These are phyloP conservation scores for Xestia xanthographa DNA, from an alignment of 2,888 invertebrate species.

Conservation along the genomic window DNA sequence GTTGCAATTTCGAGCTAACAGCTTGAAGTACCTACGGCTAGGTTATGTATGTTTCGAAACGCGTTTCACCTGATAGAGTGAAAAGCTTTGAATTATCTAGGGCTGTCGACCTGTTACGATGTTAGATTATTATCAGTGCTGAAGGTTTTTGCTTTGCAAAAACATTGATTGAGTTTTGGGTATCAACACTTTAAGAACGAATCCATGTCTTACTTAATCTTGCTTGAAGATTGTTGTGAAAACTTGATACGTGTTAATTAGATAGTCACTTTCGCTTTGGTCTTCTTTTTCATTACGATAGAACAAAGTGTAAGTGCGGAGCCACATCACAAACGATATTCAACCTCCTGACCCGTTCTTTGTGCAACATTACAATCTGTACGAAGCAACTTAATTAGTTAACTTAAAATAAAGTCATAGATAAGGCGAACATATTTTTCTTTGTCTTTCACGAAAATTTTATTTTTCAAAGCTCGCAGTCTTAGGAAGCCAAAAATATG, in stretches of 20 bases:
- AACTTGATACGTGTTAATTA: not conserved
- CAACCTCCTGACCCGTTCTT: not conserved
- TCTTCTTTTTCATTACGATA: not conserved
- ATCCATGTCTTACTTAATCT: not conserved
- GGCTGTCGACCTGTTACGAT: conserved; percentile 52
- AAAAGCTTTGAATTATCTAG: conserved; percentile 64
- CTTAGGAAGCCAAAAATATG: not conserved
- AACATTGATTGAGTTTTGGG: conserved; percentile 28
- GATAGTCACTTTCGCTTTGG: not conserved
- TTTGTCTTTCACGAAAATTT: not conserved
- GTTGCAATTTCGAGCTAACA: conserved; percentile 40
- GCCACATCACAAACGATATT: not conserved
- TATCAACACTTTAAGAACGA: not conserved
- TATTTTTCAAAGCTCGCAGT: not conserved
- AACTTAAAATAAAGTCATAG: not conserved
- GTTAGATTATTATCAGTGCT: conserved; percentile 49
- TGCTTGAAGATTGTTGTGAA: not conserved
- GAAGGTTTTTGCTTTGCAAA: conserved; percentile 35
- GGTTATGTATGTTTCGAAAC: conserved; percentile 70
- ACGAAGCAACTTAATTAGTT: not conserved
- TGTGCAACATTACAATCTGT: not conserved
- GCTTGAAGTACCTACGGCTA: conserved; percentile 37
- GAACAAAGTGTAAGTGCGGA: not conserved
- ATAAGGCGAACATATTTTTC: not conserved
- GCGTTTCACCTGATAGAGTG: conserved; percentile 68